Percentiles rank a stretch among this genome's conserved stretches.
Evolutionary conservation across 1,140 invertebrate genomes (phyloP).

Genomic region (Bombus ignitus): DNA sequence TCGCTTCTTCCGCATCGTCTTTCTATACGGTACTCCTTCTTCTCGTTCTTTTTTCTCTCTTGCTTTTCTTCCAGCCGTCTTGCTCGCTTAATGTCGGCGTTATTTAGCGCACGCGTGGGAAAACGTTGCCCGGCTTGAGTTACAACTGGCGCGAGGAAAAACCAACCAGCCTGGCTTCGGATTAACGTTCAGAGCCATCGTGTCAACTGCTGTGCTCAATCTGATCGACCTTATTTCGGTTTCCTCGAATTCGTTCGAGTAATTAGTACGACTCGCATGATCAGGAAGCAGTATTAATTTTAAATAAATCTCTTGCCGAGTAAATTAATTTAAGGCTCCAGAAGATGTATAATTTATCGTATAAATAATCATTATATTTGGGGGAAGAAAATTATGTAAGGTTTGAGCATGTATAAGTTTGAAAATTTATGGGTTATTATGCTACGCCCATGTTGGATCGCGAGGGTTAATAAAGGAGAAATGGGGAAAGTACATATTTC

Average conservation of each 20-base stretch:
- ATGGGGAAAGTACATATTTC: not conserved
- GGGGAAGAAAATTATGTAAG: not conserved
- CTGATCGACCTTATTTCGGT: not conserved
- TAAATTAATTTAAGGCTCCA: too few relatives aligned
- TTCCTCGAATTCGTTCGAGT: not conserved
- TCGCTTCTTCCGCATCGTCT: constrained; percentile 40
- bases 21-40: not conserved
- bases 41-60: not conserved
- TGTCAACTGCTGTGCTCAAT: not conserved
- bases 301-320: too few relatives aligned
- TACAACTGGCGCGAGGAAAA: constrained; percentile 11
- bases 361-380: not conserved
- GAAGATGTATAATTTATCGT: too few relatives aligned
- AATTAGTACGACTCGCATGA: too few relatives aligned
- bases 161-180: not conserved
- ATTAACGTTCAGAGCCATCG: not conserved
- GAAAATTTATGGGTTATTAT: not conserved
- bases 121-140: constrained; percentile 26
- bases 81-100: constrained; percentile 52
- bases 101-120: constrained; percentile 44
- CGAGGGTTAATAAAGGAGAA: not conserved
- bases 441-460: not conserved
- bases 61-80: not conserved
- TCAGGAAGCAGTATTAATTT: too few relatives aligned
- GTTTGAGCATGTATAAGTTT: not conserved